A percentile compares a stretch with the other conserved stretches of the same genome.
These are phyloP conservation scores for Heliconius ethilla DNA, from an alignment of 2,888 invertebrate species.

Conservation along the genomic window DNA sequence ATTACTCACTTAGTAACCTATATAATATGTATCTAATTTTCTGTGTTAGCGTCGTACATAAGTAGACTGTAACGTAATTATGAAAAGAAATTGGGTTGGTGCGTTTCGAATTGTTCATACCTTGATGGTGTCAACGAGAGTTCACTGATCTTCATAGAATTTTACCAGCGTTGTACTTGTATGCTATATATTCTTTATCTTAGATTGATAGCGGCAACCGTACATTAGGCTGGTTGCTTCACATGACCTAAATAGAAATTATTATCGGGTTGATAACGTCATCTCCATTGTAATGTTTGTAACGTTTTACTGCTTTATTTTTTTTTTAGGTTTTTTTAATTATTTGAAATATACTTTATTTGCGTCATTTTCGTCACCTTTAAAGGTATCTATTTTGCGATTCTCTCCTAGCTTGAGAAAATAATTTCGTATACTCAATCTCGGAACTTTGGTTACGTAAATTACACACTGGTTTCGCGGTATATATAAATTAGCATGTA, in stretches of 20 bases:
- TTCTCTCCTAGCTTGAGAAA: too few species aligned
- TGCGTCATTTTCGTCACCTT: background rate
- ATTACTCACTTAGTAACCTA: constrained; percentile 26
- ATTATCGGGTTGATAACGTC: constrained; percentile 27
- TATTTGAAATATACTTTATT: background rate
- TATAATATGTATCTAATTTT: constrained; percentile 35
- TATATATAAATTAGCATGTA: too few species aligned
- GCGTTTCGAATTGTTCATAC: constrained; percentile 55
- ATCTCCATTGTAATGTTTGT: background rate
- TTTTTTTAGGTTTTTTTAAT: background rate
- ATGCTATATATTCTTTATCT: background rate
- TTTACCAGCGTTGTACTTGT: constrained; percentile 35
- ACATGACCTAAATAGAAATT: constrained; percentile 16
- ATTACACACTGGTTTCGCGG: too few species aligned
- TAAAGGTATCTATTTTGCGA: too few species aligned
- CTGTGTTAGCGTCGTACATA: constrained; percentile 53
- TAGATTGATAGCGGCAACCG: background rate
- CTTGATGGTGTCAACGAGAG: constrained; percentile 40
- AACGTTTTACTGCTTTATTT: background rate
- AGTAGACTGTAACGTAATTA: constrained; percentile 76
- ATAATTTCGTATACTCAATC: too few species aligned
- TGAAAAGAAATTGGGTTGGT: constrained; percentile 74
- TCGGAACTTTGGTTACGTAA: too few species aligned
- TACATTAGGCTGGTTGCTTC: background rate
- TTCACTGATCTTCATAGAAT: constrained; percentile 44